phyloP scores from a whole-genome alignment of 2,113 vertebrate genomes.

The Hippocampus abdominalis region DNA sequence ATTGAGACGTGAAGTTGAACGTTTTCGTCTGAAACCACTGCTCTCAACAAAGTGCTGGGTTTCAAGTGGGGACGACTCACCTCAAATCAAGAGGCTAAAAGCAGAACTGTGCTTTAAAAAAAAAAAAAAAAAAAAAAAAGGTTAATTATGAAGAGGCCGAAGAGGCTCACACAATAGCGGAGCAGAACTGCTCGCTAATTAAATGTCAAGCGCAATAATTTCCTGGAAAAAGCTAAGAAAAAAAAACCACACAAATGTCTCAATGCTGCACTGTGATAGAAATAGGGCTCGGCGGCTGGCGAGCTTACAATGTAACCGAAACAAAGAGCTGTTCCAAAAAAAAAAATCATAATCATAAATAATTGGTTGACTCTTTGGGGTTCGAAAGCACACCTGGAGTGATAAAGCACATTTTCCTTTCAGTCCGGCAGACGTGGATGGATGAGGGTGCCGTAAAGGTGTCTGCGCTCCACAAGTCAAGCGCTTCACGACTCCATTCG shows the following conservation, averaged over 20 bases:
- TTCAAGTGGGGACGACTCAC: conserved; percentile 15
- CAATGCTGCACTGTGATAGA: conserved; percentile 4
- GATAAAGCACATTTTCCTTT: conserved; percentile 1
- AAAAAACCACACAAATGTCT: neutral
- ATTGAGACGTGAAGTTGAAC: too few relatives aligned
- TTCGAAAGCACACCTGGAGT: neutral
- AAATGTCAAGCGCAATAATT: conserved; percentile 11
- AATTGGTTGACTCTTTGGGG: neutral
- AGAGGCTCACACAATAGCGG: conserved; percentile 12
- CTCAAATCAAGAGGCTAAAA: conserved; percentile 16
- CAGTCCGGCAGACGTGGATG: neutral
- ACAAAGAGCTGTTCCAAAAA: neutral
- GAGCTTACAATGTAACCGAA: neutral
- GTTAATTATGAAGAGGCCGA: conserved; percentile 37
- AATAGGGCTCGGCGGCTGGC: conserved; percentile 1
- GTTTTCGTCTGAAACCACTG: neutral
- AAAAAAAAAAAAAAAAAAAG: conserved; percentile 10
- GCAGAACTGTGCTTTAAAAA: conserved; percentile 15
- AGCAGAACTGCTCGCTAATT: conserved; percentile 17
- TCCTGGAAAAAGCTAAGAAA: neutral
- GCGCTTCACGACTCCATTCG: neutral
- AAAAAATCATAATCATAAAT: neutral
- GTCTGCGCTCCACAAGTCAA: neutral
- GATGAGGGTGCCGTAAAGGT: neutral
- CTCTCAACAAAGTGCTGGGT: neutral